Percentiles rank a stretch among this genome's conserved stretches.
Evolutionary conservation across 2,797 vertebrate genomes (phyloP).

Genomic region (Gymnopithys bicolor): DNA sequence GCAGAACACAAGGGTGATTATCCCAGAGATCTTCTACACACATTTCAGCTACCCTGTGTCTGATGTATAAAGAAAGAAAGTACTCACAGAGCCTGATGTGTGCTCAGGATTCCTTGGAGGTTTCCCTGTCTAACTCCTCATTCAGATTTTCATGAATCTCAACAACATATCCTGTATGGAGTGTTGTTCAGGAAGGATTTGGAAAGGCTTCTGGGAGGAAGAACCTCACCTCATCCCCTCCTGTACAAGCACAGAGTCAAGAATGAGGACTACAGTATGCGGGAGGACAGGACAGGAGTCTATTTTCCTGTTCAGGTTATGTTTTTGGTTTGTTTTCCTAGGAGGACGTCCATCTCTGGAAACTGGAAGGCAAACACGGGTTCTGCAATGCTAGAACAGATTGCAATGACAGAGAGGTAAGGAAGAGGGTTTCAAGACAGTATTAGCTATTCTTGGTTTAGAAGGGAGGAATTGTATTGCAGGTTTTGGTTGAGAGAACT

Average conservation of each 20-base stretch:
- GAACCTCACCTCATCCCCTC: constrained; percentile 3
- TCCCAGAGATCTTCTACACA: neutral
- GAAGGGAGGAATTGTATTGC: constrained; percentile 13
- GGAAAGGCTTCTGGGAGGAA: constrained; percentile 43
- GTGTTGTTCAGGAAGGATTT: constrained; percentile 22
- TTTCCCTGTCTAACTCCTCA: constrained; percentile 35
- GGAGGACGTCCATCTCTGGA: constrained; percentile 97
- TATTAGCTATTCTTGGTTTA: constrained; percentile 19
- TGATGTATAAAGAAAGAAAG: constrained; percentile 31
- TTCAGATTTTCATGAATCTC: neutral
- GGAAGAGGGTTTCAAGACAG: neutral
- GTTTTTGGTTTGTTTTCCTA: constrained; percentile 74
- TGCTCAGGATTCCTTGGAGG: constrained; percentile 48
- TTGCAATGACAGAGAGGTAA: constrained; percentile 97
- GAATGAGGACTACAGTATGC: neutral
- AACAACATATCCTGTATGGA: constrained; percentile 21
- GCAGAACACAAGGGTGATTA: constrained; percentile 31
- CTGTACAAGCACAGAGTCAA: constrained; percentile 6
- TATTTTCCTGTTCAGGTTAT: constrained; percentile 28
- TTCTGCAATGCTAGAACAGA: constrained; percentile 97
- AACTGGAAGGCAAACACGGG: constrained; percentile 99
- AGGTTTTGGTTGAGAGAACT: neutral
- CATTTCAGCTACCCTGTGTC: neutral
- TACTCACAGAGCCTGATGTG: constrained; percentile 23
- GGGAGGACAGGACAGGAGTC: constrained; percentile 1